A percentile compares a stretch with the other conserved stretches of the same genome.
phyloP scores from a whole-genome alignment of 2,113 vertebrate genomes.

The Microcebus murinus region DNA sequence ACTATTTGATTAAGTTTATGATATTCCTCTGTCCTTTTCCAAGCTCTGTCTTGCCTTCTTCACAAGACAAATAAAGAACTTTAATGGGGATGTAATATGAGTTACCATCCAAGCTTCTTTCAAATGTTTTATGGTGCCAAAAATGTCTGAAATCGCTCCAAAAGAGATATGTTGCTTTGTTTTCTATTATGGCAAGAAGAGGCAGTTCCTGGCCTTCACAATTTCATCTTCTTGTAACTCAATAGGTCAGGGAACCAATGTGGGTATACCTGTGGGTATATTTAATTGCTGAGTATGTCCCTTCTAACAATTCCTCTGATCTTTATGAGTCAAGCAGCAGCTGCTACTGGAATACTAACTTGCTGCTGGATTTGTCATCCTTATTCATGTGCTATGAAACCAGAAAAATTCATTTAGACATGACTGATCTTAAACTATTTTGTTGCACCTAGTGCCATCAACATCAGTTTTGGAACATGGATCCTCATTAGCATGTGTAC shows the following conservation, averaged over 20 bases:
- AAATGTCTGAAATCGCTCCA: neutral
- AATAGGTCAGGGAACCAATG: neutral
- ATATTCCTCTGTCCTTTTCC: neutral
- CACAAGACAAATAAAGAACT: neutral
- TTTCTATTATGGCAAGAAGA: neutral
- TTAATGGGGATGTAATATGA: neutral
- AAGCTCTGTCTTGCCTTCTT: neutral
- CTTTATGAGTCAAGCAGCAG: neutral
- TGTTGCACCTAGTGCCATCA: neutral
- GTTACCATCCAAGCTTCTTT: neutral
- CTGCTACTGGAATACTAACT: neutral
- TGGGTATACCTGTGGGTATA: neutral
- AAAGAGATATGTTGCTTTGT: neutral
- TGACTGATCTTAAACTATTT: neutral
- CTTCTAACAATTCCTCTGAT: neutral
- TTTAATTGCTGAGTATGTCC: neutral
- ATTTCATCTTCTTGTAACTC: neutral
- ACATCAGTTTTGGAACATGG: neutral
- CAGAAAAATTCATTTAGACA: neutral
- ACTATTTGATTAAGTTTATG: neutral
- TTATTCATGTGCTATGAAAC: neutral
- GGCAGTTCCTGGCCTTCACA: neutral
- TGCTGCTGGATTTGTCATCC: neutral
- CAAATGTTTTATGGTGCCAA: neutral
- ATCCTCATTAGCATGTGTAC: neutral